A percentile compares a stretch with the other conserved stretches of the same genome.
These are phyloP conservation scores for Merops nubicus DNA, from an alignment of 2,113 vertebrate genomes.

Conservation along the genomic window DNA sequence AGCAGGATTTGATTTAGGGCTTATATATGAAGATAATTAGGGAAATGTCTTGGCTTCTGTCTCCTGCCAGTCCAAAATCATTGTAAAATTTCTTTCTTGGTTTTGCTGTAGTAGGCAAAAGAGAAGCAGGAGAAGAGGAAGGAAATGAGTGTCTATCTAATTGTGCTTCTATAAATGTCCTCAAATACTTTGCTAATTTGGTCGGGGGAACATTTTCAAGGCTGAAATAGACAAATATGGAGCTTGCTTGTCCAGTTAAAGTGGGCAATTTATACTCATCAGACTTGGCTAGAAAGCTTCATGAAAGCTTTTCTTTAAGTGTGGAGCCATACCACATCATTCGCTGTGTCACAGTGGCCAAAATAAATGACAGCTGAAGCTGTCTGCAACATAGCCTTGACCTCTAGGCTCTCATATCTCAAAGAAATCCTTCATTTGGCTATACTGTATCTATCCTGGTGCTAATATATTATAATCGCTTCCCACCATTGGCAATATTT, in stretches of 20 bases:
- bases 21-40: neutral
- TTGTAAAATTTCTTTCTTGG: neutral
- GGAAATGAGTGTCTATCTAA: conserved; percentile 5
- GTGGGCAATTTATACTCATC: neutral
- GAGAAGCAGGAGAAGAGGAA: neutral
- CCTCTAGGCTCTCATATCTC: conserved; percentile 10
- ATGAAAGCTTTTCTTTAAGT: conserved; percentile 9
- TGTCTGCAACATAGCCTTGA: neutral
- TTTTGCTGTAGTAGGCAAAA: neutral
- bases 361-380: conserved; percentile 23
- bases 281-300: neutral
- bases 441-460: neutral
- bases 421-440: neutral
- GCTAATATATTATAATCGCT: neutral
- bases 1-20: neutral
- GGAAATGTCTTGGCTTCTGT: neutral
- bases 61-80: neutral
- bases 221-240: neutral
- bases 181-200: conserved; percentile 22
- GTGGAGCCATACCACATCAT: neutral
- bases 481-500: neutral
- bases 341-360: neutral
- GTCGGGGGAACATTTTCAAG: neutral
- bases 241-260: neutral
- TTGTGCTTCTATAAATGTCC: conserved; percentile 11